phyloP scores from a whole-genome alignment of 2,113 vertebrate species.

The Phycodurus eques region DNA sequence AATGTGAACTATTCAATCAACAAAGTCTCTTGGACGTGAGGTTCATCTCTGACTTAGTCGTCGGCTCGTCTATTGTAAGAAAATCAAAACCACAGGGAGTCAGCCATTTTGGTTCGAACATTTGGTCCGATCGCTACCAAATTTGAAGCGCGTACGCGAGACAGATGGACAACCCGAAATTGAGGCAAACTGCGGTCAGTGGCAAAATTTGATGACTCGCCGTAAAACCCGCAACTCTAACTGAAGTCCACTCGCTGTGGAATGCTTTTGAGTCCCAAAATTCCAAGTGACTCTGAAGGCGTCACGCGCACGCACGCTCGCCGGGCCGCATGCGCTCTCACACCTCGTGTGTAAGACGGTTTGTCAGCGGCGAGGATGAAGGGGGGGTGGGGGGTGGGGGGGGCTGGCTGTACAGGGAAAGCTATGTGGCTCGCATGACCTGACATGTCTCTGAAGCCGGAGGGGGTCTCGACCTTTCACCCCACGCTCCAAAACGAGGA shows the following conservation, averaged over 20 bases:
- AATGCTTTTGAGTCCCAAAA: conserved; percentile 9
- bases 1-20: neutral
- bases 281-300: conserved; percentile 27
- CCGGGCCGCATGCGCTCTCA: conserved; percentile 41
- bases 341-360: conserved; percentile 60
- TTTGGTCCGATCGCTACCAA: no score
- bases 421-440: conserved; percentile 79
- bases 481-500: conserved; percentile 74
- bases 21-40: neutral
- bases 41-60: neutral
- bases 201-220: neutral
- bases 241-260: neutral
- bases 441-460: conserved; percentile 79
- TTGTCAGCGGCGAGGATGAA: conserved; percentile 42
- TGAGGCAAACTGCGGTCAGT: neutral
- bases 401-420: conserved; percentile 71
- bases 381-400: conserved; percentile 29
- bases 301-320: conserved; percentile 34
- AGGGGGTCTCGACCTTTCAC: conserved; percentile 77
- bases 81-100: no score
- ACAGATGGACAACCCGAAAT: neutral
- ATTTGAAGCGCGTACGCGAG: no score
- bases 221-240: neutral
- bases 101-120: conserved; percentile 9
- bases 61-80: neutral